A percentile compares a stretch with the other conserved stretches of the same genome.
Evolutionary conservation across 92 coral and sea anemone genomes (phyloP).

Genomic region (Plumapathes pennacea): DNA sequence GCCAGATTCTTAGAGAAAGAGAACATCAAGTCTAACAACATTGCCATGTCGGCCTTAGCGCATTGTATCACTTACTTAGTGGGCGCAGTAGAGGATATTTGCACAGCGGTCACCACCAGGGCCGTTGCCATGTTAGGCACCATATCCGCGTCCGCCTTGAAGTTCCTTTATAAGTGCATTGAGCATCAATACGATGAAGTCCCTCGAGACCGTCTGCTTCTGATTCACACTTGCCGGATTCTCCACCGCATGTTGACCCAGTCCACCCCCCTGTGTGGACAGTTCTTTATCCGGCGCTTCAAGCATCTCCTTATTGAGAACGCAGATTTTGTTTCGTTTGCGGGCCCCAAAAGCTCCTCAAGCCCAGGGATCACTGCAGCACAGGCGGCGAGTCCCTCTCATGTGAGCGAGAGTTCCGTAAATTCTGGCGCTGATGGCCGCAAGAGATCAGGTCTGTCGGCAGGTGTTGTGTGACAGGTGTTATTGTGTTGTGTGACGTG

Average conservation of each 20-base stretch:
- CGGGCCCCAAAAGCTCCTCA: conserved; percentile 68
- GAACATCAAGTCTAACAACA: conserved; percentile 74
- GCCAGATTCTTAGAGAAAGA: conserved; percentile 89
- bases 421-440: conserved; percentile 37
- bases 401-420: conserved; percentile 54
- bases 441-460: conserved; percentile 73
- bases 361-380: conserved; percentile 57
- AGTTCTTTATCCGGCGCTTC: conserved; percentile 92
- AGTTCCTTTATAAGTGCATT: conserved; percentile 79
- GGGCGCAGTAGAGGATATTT: conserved; percentile 97
- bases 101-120: conserved; percentile 89
- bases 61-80: conserved; percentile 91
- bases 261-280: conserved; percentile 94
- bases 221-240: conserved; percentile 93
- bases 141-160: conserved; percentile 72
- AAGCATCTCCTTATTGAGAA: conserved; percentile 93
- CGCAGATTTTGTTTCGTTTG: conserved; percentile 90
- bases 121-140: conserved; percentile 86
- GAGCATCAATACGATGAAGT: conserved; percentile 91
- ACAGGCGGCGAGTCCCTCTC: conserved; percentile 43
- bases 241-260: conserved; percentile 85
- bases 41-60: conserved; percentile 91
- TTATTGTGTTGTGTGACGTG: no score
- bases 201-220: conserved; percentile 82
- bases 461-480: no score